phyloP scores from a whole-genome alignment of 2,797 vertebrate genomes.

The Melanotaenia nigrans region DNA sequence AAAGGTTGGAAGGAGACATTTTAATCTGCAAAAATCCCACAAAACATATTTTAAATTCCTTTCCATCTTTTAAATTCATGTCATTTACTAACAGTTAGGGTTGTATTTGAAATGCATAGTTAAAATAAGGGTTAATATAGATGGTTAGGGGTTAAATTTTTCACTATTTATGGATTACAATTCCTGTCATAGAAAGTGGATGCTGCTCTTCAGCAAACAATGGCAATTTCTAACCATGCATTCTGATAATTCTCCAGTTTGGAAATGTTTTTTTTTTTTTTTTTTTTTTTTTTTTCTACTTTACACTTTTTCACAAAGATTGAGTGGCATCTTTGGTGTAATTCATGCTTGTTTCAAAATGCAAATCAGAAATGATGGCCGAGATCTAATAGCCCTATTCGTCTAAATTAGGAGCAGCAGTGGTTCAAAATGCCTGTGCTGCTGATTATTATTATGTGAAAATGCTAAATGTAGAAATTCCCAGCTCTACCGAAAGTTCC shows the following conservation, averaged over 20 bases:
- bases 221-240: no score
- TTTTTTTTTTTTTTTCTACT: neutral
- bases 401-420: conserved; percentile 46
- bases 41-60: neutral
- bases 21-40: neutral
- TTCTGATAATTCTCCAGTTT: neutral
- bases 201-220: no score
- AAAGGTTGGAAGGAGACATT: neutral
- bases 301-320: neutral
- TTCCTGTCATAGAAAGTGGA: neutral
- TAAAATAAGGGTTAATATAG: neutral
- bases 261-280: neutral
- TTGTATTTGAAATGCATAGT: neutral
- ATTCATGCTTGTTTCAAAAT: conserved; percentile 44
- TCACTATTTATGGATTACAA: neutral
- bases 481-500: conserved; percentile 18
- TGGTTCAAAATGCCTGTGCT: conserved; percentile 31
- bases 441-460: conserved; percentile 21
- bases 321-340: neutral
- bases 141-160: neutral
- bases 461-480: conserved; percentile 23
- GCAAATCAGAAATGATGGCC: conserved; percentile 17
- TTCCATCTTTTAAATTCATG: neutral
- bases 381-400: conserved; percentile 50
- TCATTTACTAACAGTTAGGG: neutral